Evolutionary conservation across 2,113 vertebrate genomes (phyloP).

Genomic region (Channa argus): DNA sequence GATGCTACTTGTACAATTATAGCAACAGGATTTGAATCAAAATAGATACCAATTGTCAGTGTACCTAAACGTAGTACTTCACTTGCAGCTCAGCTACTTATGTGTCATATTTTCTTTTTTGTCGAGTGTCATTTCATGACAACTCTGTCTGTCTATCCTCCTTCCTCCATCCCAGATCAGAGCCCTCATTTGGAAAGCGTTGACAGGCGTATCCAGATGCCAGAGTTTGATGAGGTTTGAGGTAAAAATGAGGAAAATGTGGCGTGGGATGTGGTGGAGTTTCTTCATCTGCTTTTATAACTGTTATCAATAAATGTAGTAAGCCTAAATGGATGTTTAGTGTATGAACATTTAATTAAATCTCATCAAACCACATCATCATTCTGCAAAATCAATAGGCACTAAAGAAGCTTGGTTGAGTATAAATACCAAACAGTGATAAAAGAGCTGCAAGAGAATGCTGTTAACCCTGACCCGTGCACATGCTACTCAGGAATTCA

Average conservation of each 20-base stretch:
- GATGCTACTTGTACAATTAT: too few species aligned
- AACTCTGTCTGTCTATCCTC: slow-evolving; percentile 25
- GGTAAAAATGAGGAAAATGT: too few species aligned
- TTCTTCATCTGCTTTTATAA: slow-evolving; percentile 5
- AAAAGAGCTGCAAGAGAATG: slow-evolving; percentile 23
- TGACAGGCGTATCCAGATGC: slow-evolving; percentile 35
- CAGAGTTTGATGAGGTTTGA: too few species aligned
- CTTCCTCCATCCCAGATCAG: slow-evolving; percentile 48
- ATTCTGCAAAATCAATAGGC: slow-evolving; percentile 62
- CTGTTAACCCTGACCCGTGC: not conserved
- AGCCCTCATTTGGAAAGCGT: slow-evolving; percentile 37
- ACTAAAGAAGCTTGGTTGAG: slow-evolving; percentile 44
- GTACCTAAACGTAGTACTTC: not conserved
- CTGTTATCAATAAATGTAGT: slow-evolving; percentile 4
- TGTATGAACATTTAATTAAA: slow-evolving; percentile 53
- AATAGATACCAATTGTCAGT: not conserved
- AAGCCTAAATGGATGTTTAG: slow-evolving; percentile 15
- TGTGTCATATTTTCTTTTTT: slow-evolving; percentile 20
- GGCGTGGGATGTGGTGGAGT: not conserved
- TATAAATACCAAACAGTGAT: slow-evolving; percentile 49
- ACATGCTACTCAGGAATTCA: slow-evolving; percentile 16
- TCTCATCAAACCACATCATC: slow-evolving; percentile 45
- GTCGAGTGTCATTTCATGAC: slow-evolving; percentile 7
- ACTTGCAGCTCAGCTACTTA: not conserved
- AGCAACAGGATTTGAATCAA: too few species aligned